Base-by-base conservation (phyloP, 1,140 invertebrate genomes). In the Asobara japonica region DNA sequence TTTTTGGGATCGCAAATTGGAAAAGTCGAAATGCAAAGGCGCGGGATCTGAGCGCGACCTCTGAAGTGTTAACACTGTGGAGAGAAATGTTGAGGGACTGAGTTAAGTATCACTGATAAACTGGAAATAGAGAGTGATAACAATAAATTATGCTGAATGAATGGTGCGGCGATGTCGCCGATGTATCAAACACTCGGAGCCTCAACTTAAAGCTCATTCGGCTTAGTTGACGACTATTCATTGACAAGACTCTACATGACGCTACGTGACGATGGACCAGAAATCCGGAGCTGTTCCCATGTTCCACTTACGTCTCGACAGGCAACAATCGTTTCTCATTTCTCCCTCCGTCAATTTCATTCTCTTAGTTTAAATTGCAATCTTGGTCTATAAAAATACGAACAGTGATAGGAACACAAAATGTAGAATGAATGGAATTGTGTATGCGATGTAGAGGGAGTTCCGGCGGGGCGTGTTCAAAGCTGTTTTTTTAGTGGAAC, bases 151-250 rank as follows among this genome's bases (percentile, higher is more conserved):
- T 85, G 83, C 79, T 81, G 79, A 86, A 18, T 86, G 83, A 84
- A 86, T 86, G 81, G 82, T 84, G 82, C 79, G 81, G 82, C 79
- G 83, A 84, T 85, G 83, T 84, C 81, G 82, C 83, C 80, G 83
- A 86, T 85, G 81, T 85, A 83, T 86, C 79, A 84, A 80, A 82
- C 80, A 62, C 29, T 13, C 22, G 13, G 60, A 76, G 82, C 77
- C 80, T 84, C 81, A 86, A 86, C 84, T 84, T 79, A 81, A 56
- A 30, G 29, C 60, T 85, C 82, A 85, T 85, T 86, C 82, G 82
- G 78, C 82, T 84, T 85, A 82, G 83, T 86, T 85, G 83, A n/a
- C n/a, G n/a, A 84, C 82, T 82, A 82, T 84, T 85, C 83, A 84
- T 86, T 86, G 82, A 83, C 83, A 76, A 79, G 79, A 65, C 31